phyloP scores from a whole-genome alignment of 2,113 vertebrate species.

The Gobio gobio region DNA sequence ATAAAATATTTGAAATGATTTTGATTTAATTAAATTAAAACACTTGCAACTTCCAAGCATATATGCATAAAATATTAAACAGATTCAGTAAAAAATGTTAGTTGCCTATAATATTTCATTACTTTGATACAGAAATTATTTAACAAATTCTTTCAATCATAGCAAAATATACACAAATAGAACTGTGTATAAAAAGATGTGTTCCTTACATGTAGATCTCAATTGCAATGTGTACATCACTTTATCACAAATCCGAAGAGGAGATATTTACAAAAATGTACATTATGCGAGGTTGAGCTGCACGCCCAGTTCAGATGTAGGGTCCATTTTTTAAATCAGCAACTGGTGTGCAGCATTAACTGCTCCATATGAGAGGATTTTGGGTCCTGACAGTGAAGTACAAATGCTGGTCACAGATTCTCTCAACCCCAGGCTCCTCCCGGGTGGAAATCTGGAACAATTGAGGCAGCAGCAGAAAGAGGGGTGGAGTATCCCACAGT shows the following conservation, averaged over 20 bases:
- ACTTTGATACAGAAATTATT: neutral
- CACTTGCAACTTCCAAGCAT: neutral
- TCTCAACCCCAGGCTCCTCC: constrained; percentile 32
- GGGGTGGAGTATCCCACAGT: constrained; percentile 83
- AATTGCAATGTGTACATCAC: neutral
- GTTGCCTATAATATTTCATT: neutral
- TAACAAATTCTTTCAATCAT: neutral
- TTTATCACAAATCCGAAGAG: neutral
- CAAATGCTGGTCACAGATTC: neutral
- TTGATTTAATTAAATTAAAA: neutral
- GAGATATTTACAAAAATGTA: neutral
- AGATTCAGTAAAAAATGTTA: neutral
- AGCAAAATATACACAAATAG: constrained; percentile 18
- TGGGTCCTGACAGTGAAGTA: neutral
- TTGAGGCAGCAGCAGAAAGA: constrained; percentile 71
- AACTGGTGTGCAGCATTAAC: neutral
- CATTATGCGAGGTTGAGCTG: neutral
- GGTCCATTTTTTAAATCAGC: neutral
- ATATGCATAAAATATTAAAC: neutral
- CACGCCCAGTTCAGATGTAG: neutral
- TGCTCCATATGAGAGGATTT: neutral
- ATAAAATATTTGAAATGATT: too few relatives aligned
- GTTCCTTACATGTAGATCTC: neutral
- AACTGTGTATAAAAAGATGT: neutral
- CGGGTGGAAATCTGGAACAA: constrained; percentile 31